Percentiles rank a stretch among this genome's conserved stretches.
These are phyloP conservation scores for Cataglyphis rosenhaueri DNA, from an alignment of 2,888 invertebrate genomes.

Conservation along the genomic window DNA sequence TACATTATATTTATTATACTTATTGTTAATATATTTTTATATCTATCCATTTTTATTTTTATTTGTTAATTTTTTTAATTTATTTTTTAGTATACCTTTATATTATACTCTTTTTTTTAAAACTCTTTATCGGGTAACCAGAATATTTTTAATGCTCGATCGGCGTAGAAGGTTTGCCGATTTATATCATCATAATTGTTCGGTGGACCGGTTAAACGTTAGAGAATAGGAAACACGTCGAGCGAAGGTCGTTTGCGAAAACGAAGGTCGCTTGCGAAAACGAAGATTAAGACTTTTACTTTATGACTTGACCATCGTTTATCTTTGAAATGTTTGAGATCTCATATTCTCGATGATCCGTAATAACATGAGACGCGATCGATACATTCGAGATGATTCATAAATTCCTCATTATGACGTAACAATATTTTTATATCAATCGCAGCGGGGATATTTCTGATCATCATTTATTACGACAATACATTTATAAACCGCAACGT, in stretches of 20 bases:
- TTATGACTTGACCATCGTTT: not conserved
- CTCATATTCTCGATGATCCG: not conserved
- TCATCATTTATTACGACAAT: not conserved
- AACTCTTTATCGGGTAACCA: not conserved
- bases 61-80: not conserved
- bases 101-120: conserved; percentile 15
- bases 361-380: not conserved
- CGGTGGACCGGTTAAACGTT: not conserved
- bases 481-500: conserved; percentile 23
- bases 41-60: not conserved
- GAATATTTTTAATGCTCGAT: not conserved
- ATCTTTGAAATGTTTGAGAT: conserved; percentile 15
- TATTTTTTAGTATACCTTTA: not conserved
- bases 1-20: not conserved
- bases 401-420: not conserved
- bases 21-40: not conserved
- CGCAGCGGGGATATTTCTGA: not conserved
- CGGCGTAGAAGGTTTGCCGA: not conserved
- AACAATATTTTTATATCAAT: not conserved
- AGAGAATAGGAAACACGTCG: conserved; percentile 34
- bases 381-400: not conserved
- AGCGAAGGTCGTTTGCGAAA: conserved; percentile 26
- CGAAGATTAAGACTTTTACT: conserved; percentile 42
- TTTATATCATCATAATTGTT: conserved; percentile 15
- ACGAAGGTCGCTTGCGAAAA: conserved; percentile 35